A percentile compares a stretch with the other conserved stretches of the same genome.
phyloP scores from a whole-genome alignment of 2,888 invertebrate genomes.

The Exocentrus adspersus region DNA sequence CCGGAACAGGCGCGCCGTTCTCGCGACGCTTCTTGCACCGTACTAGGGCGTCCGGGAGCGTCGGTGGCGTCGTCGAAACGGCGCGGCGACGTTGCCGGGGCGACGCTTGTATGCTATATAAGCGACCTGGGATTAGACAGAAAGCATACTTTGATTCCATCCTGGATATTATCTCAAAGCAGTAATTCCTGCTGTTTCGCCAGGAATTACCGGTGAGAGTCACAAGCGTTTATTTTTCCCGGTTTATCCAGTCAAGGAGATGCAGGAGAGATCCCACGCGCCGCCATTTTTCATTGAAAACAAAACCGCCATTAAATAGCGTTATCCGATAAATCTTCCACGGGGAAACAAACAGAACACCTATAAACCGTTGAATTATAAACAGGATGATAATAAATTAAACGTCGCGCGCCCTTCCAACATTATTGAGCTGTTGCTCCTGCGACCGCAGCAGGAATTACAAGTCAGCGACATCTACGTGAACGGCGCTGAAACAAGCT shows the following conservation, averaged over 20 bases:
- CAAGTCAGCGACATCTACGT: too few species aligned
- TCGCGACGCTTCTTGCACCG: constrained; percentile 30
- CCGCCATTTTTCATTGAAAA: neutral
- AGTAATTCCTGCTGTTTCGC: too few species aligned
- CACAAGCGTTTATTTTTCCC: too few species aligned
- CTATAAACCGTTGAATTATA: neutral
- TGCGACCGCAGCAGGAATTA: neutral
- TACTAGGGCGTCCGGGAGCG: constrained; percentile 33
- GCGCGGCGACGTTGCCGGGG: constrained; percentile 33
- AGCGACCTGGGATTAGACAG: neutral
- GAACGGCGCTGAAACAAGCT: too few species aligned
- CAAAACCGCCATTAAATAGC: neutral
- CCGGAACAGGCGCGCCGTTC: constrained; percentile 22
- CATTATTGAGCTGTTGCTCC: neutral
- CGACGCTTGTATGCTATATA: constrained; percentile 14
- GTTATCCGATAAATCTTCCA: neutral
- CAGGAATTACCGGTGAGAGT: too few species aligned
- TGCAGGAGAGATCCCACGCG: too few species aligned
- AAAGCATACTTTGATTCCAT: too few species aligned
- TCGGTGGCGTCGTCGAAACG: constrained; percentile 32
- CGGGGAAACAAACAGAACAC: neutral
- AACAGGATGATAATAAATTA: too few species aligned
- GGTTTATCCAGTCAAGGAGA: too few species aligned
- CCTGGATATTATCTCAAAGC: too few species aligned
- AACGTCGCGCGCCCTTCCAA: too few species aligned